Percentiles rank a stretch among this genome's conserved stretches.
phyloP scores from a whole-genome alignment of 2,888 invertebrate species.

The Fissipunctia ypsillon region DNA sequence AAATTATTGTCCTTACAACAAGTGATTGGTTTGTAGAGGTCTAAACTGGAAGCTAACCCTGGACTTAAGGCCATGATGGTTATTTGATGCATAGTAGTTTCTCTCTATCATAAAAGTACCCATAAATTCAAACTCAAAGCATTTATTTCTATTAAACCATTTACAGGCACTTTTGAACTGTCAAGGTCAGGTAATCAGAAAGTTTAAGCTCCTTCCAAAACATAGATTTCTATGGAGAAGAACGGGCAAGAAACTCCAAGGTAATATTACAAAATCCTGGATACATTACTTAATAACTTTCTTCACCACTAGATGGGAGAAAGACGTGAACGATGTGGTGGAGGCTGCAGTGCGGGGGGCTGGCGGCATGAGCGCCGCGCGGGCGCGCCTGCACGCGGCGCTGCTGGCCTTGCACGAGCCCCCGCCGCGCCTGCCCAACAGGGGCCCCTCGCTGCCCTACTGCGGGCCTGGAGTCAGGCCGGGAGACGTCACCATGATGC shows the following conservation, averaged over 20 bases:
- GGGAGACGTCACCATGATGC: slow-evolving; percentile 89
- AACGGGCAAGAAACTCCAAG: background rate
- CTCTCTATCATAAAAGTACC: background rate
- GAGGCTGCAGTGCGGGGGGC: slow-evolving; percentile 90
- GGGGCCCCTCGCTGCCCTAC: slow-evolving; percentile 91
- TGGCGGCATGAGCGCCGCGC: slow-evolving; percentile 83
- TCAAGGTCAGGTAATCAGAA: background rate
- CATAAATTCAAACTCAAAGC: background rate
- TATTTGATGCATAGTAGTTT: background rate
- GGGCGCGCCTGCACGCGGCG: slow-evolving; percentile 86
- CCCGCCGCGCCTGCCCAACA: slow-evolving; percentile 78
- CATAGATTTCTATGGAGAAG: too few relatives aligned
- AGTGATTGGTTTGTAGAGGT: background rate
- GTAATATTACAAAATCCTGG: background rate
- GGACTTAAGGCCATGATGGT: background rate
- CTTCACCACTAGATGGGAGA: slow-evolving; percentile 81
- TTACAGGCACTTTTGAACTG: background rate
- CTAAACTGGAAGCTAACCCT: background rate
- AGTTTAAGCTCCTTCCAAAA: background rate
- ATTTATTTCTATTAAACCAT: background rate
- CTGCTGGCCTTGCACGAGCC: slow-evolving; percentile 83
- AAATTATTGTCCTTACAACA: background rate
- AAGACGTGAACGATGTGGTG: slow-evolving; percentile 90
- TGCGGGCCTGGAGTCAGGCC: slow-evolving; percentile 90
- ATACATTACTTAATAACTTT: background rate